Evolutionary conservation across 2,888 invertebrate species (phyloP), one percentile per base, ranked within the genome.

Genomic region (Lasioglossum marginatum): DNA sequence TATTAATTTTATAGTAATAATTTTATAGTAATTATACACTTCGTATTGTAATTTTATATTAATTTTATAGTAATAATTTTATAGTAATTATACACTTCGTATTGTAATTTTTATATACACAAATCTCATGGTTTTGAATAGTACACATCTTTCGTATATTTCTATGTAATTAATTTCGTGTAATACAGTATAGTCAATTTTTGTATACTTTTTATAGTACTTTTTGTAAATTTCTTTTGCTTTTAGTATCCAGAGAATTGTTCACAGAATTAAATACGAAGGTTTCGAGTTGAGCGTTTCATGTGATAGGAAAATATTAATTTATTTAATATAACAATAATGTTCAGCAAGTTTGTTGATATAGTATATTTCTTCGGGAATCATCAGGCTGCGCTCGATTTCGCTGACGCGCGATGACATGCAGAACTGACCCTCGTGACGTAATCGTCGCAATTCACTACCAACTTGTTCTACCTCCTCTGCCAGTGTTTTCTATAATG

Each of bases 381-480:
- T 72, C 48, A 74, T 40, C 23, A 23, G 60, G 48, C 66, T 45
- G 19, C 40, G 60, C 37, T 40, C 43, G 70, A 86, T 90, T 81
- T 77, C 76, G 89, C 91, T 92, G 88, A 91, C 86, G 72, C 82
- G 80, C 76, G 80, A 88, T 91, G 89, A 92, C 87, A 86, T 82
- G 87, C 83, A 88, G 81, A 91, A 92, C 85, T 84, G 81, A 79
- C 72, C 74, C 81, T 48, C 72, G 52, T 88, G 91, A 92, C 86
- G 91, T 79, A 88, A 89, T 76, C 82, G 43, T 60, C 60, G 82
- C 79, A 72, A 84, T 87, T 88, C 81, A 71, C 73, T 78, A 57
- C 73, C 74, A 48, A 23, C 57, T 40, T 40, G 31, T 71, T 78
- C 63, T 27, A 68, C 43, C 27, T 60, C 73, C 66, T 66, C 31